A percentile compares a stretch with the other conserved stretches of the same genome.
Conservation (phyloP, 2,797 vertebrate genomes). For the Enteromius trimaculatus region DNA sequence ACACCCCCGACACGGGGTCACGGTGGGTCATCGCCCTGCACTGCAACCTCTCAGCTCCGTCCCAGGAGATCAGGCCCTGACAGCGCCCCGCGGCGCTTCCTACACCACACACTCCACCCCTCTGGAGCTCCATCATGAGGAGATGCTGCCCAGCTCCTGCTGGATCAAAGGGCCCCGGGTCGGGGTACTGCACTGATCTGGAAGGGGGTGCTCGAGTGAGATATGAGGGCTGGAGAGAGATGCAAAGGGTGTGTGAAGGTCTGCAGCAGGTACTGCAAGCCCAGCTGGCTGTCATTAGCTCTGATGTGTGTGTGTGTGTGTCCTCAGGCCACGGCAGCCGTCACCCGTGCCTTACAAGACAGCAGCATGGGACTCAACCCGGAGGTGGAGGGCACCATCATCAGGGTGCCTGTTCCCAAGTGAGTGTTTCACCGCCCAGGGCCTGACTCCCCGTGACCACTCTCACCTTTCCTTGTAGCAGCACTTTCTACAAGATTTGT, state of each 20-base stretch:
- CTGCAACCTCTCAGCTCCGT: constrained; percentile 77
- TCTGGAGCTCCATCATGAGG: constrained; percentile 34
- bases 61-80: constrained; percentile 71
- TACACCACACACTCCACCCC: constrained; percentile 51
- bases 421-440: constrained; percentile 76
- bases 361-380: constrained; percentile 98
- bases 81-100: constrained; percentile 77
- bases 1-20: constrained; percentile 61
- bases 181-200: constrained; percentile 79
- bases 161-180: constrained; percentile 83
- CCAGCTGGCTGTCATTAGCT: constrained; percentile 86
- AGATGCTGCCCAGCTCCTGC: constrained; percentile 61
- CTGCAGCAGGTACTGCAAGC: constrained; percentile 81
- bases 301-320: constrained; percentile 76
- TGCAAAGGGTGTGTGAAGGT: constrained; percentile 69
- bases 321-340: constrained; percentile 89
- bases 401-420: constrained; percentile 93
- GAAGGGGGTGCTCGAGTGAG: constrained; percentile 22
- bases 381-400: constrained; percentile 90
- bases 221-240: constrained; percentile 32
- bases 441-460: constrained; percentile 39
- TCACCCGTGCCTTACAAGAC: constrained; percentile 87
- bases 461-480: constrained; percentile 48
- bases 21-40: constrained; percentile 70
- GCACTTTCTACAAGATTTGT: constrained; percentile 48